These are phyloP conservation scores for Lycodopsis pacificus DNA, from an alignment of 2,797 vertebrate species.

Conservation along the genomic window DNA sequence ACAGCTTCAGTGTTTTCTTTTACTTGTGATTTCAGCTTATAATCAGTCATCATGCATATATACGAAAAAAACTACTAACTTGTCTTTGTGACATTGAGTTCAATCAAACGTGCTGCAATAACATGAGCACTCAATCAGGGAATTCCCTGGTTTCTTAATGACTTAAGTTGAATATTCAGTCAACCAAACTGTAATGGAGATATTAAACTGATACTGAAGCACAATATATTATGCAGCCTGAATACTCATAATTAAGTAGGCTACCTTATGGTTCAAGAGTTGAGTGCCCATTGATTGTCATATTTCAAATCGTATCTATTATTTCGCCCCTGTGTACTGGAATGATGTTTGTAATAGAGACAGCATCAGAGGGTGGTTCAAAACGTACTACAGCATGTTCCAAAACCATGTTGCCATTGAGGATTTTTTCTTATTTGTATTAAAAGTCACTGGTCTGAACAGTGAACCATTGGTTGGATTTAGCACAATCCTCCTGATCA, in stretches of 20 bases:
- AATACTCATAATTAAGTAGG: constrained; percentile 20
- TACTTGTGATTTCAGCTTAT: constrained; percentile 1
- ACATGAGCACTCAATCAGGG: constrained; percentile 1
- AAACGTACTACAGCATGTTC: background rate
- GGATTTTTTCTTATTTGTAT: background rate
- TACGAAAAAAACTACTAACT: background rate
- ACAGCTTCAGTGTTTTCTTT: background rate
- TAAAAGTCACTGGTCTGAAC: background rate
- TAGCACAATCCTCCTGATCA: background rate
- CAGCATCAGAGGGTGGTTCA: background rate
- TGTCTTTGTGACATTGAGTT: constrained; percentile 3
- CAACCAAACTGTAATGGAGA: constrained; percentile 26
- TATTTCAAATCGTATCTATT: constrained; percentile 3
- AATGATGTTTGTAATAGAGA: constrained; percentile 4
- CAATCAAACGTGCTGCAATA: background rate
- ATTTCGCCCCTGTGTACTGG: constrained; percentile 3
- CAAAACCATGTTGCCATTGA: background rate
- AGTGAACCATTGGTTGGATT: background rate
- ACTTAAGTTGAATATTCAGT: constrained; percentile 24
- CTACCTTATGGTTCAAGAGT: constrained; percentile 9
- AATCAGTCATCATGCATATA: background rate
- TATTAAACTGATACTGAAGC: constrained; percentile 14
- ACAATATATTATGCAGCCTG: constrained; percentile 10
- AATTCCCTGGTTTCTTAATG: constrained; percentile 34
- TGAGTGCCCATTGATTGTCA: constrained; percentile 27